These are phyloP conservation scores for Girardinus metallicus DNA, from an alignment of 2,797 vertebrate species.

Conservation along the genomic window DNA sequence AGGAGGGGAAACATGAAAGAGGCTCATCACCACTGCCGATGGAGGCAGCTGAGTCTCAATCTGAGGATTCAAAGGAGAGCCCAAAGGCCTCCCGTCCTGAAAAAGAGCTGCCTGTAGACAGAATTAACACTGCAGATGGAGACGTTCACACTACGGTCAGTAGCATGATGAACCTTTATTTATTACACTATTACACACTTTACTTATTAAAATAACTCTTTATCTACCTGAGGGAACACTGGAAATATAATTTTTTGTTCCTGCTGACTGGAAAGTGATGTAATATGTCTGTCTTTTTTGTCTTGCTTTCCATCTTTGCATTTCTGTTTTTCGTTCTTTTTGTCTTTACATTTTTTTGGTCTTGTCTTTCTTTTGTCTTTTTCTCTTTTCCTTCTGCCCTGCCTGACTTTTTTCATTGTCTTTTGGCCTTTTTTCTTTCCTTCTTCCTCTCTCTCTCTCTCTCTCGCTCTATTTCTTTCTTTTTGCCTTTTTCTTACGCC, in stretches of 20 bases:
- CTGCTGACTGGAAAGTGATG: neutral
- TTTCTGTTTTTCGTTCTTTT: neutral
- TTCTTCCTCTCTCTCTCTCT: neutral
- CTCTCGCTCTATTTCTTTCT: too few species aligned
- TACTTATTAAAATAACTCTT: neutral
- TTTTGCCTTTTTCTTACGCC: neutral
- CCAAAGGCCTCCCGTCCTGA: constrained; percentile 43
- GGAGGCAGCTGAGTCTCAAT: constrained; percentile 26
- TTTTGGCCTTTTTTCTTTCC: neutral
- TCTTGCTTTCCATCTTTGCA: too few species aligned
- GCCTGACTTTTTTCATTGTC: too few species aligned
- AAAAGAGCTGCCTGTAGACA: constrained; percentile 45
- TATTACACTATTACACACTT: too few species aligned
- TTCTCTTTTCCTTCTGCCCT: neutral
- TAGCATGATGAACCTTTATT: neutral
- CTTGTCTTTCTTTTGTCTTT: neutral
- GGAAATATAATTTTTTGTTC: neutral
- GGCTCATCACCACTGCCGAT: constrained; percentile 33
- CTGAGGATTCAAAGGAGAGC: constrained; percentile 42
- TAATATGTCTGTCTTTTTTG: neutral
- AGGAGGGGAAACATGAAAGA: constrained; percentile 61
- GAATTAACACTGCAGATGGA: constrained; percentile 44
- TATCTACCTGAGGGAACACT: neutral
- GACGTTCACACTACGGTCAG: constrained; percentile 66
- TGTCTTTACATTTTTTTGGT: neutral